Base-by-base conservation (phyloP, 2,888 invertebrate genomes). In the Rhingia rostrata region DNA sequence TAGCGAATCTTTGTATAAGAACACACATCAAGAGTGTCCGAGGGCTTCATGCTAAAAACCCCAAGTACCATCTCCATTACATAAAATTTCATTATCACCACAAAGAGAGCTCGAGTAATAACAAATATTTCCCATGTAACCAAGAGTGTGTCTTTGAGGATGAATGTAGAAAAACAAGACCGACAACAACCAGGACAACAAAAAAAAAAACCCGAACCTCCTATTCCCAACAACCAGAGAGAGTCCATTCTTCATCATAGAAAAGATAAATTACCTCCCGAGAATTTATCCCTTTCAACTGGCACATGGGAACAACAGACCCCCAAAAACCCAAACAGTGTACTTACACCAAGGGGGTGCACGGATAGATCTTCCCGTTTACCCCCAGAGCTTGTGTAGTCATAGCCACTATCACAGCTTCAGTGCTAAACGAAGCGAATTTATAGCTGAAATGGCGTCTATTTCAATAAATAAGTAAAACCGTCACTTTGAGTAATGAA, bases 401-500 rank as follows among this genome's bases (percentile, higher is more conserved):
- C 64, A 10, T 37, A 64, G 47, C 67, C 63, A 64, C 54, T 73
- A 79, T 67, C 63, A 75, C 63, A 75, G 74, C 47, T 56, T 61
- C 35, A 51, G 35, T 60, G 63, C 73, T 79, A 79, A 83, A 83
- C 79, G 67, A 45, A 64, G 67, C 79, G 79, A 83, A 83, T 83
- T 83, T 79, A 79, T 79, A 79, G 73, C 78, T 56, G 84, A 79
- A 84, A 84, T 84, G 66, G 84, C 84, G 80, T 84, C 84, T 80
- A 80, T 84, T 84, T 80, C 80, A 84, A 84, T 84, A 84, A 84
- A 80, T 84, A 84, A 84, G 80, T 84, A 84, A 84, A 84, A 85
- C 75, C 81, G 80, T 85, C 81, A 85, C 75, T 85, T 81, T 85
- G 85, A 85, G 85, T 85, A 85, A 85, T 85, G 85, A 85, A 81